Evolutionary conservation across 2,113 vertebrate species (phyloP).

Genomic region (Amazona guildingii): DNA sequence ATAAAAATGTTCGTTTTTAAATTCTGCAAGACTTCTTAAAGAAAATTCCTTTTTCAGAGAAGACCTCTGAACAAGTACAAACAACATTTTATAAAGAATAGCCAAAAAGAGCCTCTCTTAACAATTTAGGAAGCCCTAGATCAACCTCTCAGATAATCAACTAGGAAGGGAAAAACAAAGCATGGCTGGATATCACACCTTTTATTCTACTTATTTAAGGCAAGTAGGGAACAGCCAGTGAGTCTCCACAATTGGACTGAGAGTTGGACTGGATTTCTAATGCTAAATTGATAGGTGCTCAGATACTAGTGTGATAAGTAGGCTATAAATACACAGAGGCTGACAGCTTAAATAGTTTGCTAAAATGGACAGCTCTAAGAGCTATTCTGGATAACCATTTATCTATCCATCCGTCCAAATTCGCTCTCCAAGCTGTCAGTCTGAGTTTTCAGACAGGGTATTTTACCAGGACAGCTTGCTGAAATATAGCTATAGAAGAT

Average conservation of each 20-base stretch:
- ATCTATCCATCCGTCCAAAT: conserved; percentile 37
- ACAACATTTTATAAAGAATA: background rate
- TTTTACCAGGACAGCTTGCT: background rate
- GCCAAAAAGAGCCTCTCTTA: background rate
- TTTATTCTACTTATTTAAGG: background rate
- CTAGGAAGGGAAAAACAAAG: background rate
- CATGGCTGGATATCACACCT: background rate
- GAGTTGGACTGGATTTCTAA: conserved; percentile 48
- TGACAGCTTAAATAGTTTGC: conserved; percentile 41
- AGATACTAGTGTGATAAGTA: conserved; percentile 22
- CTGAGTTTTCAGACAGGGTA: conserved; percentile 37
- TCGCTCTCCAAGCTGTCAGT: background rate
- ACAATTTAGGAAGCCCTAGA: background rate
- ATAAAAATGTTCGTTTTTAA: background rate
- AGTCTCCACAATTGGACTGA: background rate
- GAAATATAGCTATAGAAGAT: background rate
- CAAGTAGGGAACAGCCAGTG: background rate
- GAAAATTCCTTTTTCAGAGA: background rate
- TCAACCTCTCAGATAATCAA: background rate
- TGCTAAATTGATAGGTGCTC: conserved; percentile 40
- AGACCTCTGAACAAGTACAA: background rate
- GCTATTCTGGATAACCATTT: background rate
- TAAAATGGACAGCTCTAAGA: conserved; percentile 23
- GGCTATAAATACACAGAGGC: conserved; percentile 32
- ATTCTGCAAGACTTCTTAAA: background rate